These are phyloP conservation scores for Crypturellus tataupa DNA, from an alignment of 2,797 vertebrate species.

Conservation along the genomic window DNA sequence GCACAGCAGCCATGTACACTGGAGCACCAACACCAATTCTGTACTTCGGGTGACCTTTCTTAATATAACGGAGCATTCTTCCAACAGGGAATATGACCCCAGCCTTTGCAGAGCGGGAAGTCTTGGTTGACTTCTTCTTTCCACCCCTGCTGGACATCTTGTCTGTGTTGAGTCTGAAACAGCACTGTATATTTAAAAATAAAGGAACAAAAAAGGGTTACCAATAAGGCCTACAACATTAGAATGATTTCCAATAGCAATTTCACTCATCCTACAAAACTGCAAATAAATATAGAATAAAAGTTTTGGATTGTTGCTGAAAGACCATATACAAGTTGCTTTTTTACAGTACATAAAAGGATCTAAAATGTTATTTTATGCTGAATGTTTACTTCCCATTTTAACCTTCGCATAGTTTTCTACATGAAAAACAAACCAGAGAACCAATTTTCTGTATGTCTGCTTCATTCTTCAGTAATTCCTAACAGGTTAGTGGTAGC, in stretches of 20 bases:
- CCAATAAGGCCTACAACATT: background rate
- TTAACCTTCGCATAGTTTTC: background rate
- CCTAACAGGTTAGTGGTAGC: background rate
- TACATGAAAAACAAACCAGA: background rate
- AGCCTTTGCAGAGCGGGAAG: slow-evolving; percentile 94
- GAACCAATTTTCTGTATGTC: background rate
- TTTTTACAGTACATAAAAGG: background rate
- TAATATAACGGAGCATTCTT: slow-evolving; percentile 98
- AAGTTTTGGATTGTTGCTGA: background rate
- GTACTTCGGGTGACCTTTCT: slow-evolving; percentile 94
- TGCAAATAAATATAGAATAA: background rate
- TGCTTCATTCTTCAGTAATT: background rate
- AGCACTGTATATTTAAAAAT: slow-evolving; percentile 60
- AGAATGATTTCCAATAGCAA: background rate
- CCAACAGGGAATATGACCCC: slow-evolving; percentile 98
- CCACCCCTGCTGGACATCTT: slow-evolving; percentile 96
- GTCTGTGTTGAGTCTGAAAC: slow-evolving; percentile 51
- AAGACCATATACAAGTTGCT: background rate
- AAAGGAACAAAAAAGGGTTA: background rate
- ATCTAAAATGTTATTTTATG: background rate
- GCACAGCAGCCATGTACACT: slow-evolving; percentile 96
- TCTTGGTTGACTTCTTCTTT: slow-evolving; percentile 98
- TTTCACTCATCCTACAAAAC: background rate
- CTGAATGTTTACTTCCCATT: background rate
- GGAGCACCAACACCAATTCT: slow-evolving; percentile 97